Base-by-base conservation (phyloP, 2,113 vertebrate species). In the Heterocephalus glaber region DNA sequence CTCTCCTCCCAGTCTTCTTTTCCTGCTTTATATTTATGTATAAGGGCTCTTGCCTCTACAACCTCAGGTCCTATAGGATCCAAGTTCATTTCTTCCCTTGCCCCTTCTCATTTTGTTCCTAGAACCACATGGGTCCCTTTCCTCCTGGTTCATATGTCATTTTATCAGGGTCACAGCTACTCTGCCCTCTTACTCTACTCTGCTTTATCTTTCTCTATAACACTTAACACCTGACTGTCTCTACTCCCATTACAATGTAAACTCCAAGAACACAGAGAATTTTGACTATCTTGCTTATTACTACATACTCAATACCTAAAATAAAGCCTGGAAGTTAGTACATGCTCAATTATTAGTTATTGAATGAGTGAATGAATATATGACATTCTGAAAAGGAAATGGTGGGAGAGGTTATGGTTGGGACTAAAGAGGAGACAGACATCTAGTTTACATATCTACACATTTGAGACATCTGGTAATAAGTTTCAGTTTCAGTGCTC, bases 371-470 rank as follows among this genome's bases (percentile, higher is more conserved):
- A 82, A 52, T 85, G 14, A 68, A 60, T 49, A 20, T 3, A 83
- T 56, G 33, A 56, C 79, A 93, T 44, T 70, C 33, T 70, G 60
- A 77, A 65, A 72, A 72, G 35, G 35, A 85, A 52, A 26, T n/a
- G 20, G 41, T 60, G 20, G 28, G 60, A 86, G 70, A 79, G 26
- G 49, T 56, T 38, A 89, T 1, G 1, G 68, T 11, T 61, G 16
- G 47, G 30, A 22, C 80, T 76, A 12, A 28, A 16, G 24, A 87
- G 26, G 4, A 92, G 19, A 63, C 7, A 89, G 68, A 24, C 61
- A 76, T 61, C 47, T 94, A 77, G 81, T 52, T 95, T 85, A 83
- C 38, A 33, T 68, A 72, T n/a, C 61, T 91, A n/a, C 11, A 81
- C 10, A 87, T 86, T 72, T 58, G 91, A 91, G 54, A 26, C 38